Evolutionary conservation across 2,888 invertebrate species (phyloP), one percentile per base, ranked within the genome.

Genomic region (Sminthurinus aureus): DNA sequence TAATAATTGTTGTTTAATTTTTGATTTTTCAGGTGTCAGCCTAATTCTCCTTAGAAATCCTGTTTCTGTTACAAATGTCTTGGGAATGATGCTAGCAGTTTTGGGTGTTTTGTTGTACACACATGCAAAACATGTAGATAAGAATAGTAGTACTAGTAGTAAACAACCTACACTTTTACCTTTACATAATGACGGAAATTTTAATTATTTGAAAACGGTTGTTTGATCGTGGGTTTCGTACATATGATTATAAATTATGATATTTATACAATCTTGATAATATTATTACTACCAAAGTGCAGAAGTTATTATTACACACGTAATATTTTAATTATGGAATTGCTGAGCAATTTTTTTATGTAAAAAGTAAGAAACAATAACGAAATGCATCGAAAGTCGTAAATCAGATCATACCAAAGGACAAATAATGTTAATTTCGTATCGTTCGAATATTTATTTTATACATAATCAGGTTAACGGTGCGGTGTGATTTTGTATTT

Each of bases 61-160:
- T 8, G 97, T 98, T 67, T 95, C 98, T 69, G 92, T 93, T 89
- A 91, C 94, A 80, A 98, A 98, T 91, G 91, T 98, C 88, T 92
- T 95, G 81, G 98, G 98, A 86, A 98, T 98, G 98, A 91, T 94
- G 86, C 90, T 96, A 89, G 98, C 98, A 73, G 94, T 97, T 88
- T 91, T 94, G 84, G 98, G 98, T 85, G 98, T 98, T 84, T 92
- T 98, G 74, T 93, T 93, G 87, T 98, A 98, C 91, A 98, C 98
- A 91, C 94, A 96, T 91, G 94, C 94, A 90, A 89, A 85, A 51
- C 81, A 84, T 67, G 87, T 84, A 18, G 85, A 85, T 26, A 66
- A 6, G 38, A 6, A 38, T 6, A 38, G 38, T 38, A 6, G 38
- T 38, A 38, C 3, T 38, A 38, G 38, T 38, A 38, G 38, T 38